phyloP scores from a whole-genome alignment of 2,888 invertebrate genomes.

The Drosophila buzzatii region DNA sequence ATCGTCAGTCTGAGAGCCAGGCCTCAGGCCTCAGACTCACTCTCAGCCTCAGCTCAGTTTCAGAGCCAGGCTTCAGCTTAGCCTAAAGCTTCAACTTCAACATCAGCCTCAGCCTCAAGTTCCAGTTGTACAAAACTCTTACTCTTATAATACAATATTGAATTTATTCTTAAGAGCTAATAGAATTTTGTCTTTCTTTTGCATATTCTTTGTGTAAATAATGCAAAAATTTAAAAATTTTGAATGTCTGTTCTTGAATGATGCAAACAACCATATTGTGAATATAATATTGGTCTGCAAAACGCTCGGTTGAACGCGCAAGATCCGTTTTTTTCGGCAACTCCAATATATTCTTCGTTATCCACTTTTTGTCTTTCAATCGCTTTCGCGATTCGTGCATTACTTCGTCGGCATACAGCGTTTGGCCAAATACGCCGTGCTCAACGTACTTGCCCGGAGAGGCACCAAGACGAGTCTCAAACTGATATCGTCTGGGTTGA shows the following conservation, averaged over 20 bases:
- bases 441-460: neutral
- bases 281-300: neutral
- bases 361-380: neutral
- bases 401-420: neutral
- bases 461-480: neutral
- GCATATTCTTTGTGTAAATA: neutral
- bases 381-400: slow-evolving; percentile 2
- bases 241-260: neutral
- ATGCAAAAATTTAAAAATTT: neutral
- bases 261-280: neutral
- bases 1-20: too few species aligned
- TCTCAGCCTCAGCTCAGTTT: too few species aligned
- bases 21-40: too few species aligned
- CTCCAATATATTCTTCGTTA: slow-evolving; percentile 1
- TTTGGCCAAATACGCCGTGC: neutral
- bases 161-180: too few species aligned
- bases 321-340: neutral
- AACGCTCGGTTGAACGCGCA: too few species aligned
- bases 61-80: too few species aligned
- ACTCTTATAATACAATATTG: too few species aligned
- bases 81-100: too few species aligned
- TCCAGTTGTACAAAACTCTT: too few species aligned
- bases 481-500: slow-evolving; percentile 1
- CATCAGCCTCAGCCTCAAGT: too few species aligned
- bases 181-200: neutral